These are phyloP conservation scores for Atlantisia rogersi DNA, from an alignment of 2,113 vertebrate species.

Conservation along the genomic window DNA sequence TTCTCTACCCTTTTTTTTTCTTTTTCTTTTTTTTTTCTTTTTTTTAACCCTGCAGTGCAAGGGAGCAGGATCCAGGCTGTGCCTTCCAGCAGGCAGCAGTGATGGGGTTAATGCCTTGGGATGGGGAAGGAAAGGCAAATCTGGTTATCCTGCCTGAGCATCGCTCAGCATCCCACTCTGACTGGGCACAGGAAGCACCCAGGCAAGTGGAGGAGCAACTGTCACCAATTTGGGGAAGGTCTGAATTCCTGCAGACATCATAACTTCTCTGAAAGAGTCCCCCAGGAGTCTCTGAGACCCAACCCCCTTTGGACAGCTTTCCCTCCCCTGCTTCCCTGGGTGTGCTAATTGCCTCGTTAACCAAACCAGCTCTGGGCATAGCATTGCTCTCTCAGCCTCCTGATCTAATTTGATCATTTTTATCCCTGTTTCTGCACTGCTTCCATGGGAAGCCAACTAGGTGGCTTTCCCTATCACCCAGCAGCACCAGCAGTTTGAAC, in stretches of 20 bases:
- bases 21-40: not conserved
- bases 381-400: not conserved
- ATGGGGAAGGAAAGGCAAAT: not conserved
- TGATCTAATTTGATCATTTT: not conserved
- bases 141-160: not conserved
- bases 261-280: not conserved
- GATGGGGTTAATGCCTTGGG: not conserved
- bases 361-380: not conserved
- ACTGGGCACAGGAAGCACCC: not conserved
- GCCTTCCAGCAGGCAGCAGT: not conserved
- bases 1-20: not conserved
- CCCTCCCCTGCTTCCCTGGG: not conserved
- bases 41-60: not conserved
- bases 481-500: not conserved
- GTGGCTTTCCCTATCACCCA: not conserved
- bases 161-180: fast-evolving
- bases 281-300: not conserved
- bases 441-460: not conserved
- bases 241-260: not conserved
- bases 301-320: not conserved
- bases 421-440: not conserved
- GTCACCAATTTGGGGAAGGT: not conserved
- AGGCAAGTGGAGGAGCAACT: not conserved
- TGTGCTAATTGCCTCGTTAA: not conserved
- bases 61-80: not conserved